Evolutionary conservation across 1,140 invertebrate genomes (phyloP).

Genomic region (Papilio dardanus): DNA sequence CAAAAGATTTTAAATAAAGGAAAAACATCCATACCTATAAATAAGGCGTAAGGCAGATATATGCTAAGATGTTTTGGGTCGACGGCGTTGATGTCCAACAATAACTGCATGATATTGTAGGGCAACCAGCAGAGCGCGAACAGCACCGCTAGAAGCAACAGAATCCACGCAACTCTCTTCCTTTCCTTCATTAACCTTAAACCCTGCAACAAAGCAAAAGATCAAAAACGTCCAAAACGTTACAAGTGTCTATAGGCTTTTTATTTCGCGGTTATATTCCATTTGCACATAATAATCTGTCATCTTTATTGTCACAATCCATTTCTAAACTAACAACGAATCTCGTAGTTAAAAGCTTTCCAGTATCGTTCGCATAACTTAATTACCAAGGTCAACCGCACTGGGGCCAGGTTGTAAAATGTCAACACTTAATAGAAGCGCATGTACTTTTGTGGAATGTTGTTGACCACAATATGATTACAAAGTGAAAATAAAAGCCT

Average conservation of each 20-base stretch:
- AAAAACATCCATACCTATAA: constrained; percentile 71
- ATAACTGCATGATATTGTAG: constrained; percentile 86
- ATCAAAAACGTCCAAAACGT: background rate
- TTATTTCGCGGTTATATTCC: too few relatives aligned
- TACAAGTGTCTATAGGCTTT: too few relatives aligned
- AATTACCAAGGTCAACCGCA: background rate
- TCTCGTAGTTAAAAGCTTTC: background rate
- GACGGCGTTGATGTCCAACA: constrained; percentile 83
- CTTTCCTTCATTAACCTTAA: constrained; percentile 86
- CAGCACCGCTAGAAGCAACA: constrained; percentile 82
- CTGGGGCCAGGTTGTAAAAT: background rate
- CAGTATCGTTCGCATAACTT: background rate
- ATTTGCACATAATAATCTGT: too few relatives aligned
- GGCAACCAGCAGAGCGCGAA: constrained; percentile 92
- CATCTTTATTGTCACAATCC: too few relatives aligned
- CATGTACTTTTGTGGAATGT: background rate
- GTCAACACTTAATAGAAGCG: background rate
- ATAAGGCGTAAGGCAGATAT: constrained; percentile 80
- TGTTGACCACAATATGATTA: constrained; percentile 6
- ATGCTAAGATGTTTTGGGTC: constrained; percentile 62
- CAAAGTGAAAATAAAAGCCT: constrained; percentile 1
- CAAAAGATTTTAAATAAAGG: background rate
- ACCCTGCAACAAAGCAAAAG: constrained; percentile 75
- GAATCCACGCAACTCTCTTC: constrained; percentile 86
- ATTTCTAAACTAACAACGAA: background rate